A percentile compares a stretch with the other conserved stretches of the same genome.
phyloP scores from a whole-genome alignment of 2,888 invertebrate species.

The Phengaris alcon region DNA sequence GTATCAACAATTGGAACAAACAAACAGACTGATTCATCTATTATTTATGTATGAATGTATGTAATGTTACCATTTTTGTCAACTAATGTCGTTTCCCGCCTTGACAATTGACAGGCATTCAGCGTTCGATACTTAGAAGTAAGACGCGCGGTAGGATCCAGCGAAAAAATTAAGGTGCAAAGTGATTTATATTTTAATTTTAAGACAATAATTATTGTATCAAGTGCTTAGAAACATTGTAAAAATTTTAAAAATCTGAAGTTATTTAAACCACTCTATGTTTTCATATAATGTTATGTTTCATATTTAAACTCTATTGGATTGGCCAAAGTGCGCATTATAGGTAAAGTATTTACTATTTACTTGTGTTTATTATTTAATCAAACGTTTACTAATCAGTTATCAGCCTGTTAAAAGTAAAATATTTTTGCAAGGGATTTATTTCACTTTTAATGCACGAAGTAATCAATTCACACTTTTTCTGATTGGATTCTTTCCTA shows the following conservation, averaged over 20 bases:
- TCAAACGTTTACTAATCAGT: neutral
- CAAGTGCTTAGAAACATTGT: neutral
- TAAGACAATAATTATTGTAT: too few relatives aligned
- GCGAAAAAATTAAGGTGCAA: neutral
- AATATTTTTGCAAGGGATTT: neutral
- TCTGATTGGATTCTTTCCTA: neutral
- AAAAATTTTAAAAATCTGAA: constrained; percentile 23
- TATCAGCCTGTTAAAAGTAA: neutral
- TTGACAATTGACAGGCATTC: constrained; percentile 41
- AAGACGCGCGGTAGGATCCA: constrained; percentile 44
- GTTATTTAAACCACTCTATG: constrained; percentile 26
- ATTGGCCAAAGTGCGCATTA: neutral
- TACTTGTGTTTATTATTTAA: neutral
- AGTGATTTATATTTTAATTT: too few relatives aligned
- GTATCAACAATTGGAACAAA: neutral
- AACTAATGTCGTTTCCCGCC: constrained; percentile 40
- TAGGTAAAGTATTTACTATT: neutral
- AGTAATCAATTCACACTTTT: neutral
- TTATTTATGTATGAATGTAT: constrained; percentile 13
- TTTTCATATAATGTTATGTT: constrained; percentile 21
- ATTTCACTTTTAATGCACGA: too few relatives aligned
- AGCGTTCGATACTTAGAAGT: constrained; percentile 46
- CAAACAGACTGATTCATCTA: neutral
- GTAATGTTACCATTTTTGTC: constrained; percentile 37
- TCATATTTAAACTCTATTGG: constrained; percentile 7